A percentile compares a stretch with the other conserved stretches of the same genome.
phyloP scores from a whole-genome alignment of 2,888 invertebrate genomes.

The Smittia aterrima region DNA sequence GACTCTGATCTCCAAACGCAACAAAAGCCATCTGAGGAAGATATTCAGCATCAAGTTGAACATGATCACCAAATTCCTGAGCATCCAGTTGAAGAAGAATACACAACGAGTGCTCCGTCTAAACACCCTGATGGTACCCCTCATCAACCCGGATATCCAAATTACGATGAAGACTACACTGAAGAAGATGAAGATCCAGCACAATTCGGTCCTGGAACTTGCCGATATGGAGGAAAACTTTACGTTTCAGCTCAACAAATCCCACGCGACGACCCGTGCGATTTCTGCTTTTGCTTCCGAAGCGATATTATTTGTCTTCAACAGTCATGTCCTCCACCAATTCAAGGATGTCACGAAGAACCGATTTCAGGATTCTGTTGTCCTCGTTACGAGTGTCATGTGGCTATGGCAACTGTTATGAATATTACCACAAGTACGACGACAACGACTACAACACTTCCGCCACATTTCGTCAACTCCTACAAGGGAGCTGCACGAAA shows the following conservation, averaged over 20 bases:
- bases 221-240: slow-evolving; percentile 87
- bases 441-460: slow-evolving; percentile 80
- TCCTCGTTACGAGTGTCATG: slow-evolving; percentile 90
- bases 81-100: slow-evolving; percentile 41
- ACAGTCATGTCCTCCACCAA: slow-evolving; percentile 93
- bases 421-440: slow-evolving; percentile 85
- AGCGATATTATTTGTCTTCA: slow-evolving; percentile 93
- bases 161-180: slow-evolving; percentile 62
- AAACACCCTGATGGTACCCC: slow-evolving; percentile 8
- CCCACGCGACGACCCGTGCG: slow-evolving; percentile 90
- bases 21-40: slow-evolving; percentile 25
- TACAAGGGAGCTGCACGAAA: slow-evolving; percentile 72
- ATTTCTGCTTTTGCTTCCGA: slow-evolving; percentile 96
- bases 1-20: slow-evolving; percentile 37
- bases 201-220: slow-evolving; percentile 82
- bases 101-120: slow-evolving; percentile 29
- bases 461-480: slow-evolving; percentile 78
- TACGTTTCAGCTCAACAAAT: slow-evolving; percentile 94
- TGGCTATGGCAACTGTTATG: slow-evolving; percentile 77
- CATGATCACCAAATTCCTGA: slow-evolving; percentile 7
- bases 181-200: slow-evolving; percentile 71
- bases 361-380: slow-evolving; percentile 93
- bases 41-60: slow-evolving; percentile 23
- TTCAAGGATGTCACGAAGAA: slow-evolving; percentile 87
- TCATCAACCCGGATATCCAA: slow-evolving; percentile 48